phyloP scores from a whole-genome alignment of 2,888 invertebrate species.

The Antheraea yamamai region DNA sequence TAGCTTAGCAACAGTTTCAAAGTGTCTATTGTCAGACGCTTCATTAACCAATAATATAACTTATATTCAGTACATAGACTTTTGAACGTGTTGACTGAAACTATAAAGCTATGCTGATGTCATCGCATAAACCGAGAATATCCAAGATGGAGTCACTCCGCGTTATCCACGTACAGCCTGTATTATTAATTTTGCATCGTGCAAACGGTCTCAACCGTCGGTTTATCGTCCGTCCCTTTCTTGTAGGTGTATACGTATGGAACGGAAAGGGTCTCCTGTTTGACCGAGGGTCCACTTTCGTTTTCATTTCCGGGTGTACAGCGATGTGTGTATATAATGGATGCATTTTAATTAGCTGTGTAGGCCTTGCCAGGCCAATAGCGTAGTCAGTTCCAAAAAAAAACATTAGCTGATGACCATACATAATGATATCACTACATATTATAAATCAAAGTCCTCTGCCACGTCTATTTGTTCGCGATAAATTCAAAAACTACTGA shows the following conservation, averaged over 20 bases:
- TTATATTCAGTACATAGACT: constrained; percentile 41
- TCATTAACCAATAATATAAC: constrained; percentile 55
- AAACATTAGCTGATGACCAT: neutral
- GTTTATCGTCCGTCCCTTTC: constrained; percentile 64
- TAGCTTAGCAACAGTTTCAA: constrained; percentile 53
- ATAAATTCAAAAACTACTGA: no score
- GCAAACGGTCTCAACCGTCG: constrained; percentile 74
- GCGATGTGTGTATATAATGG: neutral
- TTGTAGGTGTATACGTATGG: constrained; percentile 42
- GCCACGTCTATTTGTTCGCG: no score
- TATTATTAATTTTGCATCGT: constrained; percentile 74
- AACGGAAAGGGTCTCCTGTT: constrained; percentile 61
- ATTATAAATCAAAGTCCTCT: no score
- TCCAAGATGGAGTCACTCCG: constrained; percentile 59
- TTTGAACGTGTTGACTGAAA: constrained; percentile 64
- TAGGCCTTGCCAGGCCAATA: no score
- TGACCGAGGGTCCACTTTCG: constrained; percentile 58
- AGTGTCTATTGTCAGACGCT: constrained; percentile 40
- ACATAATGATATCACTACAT: neutral
- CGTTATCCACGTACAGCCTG: constrained; percentile 55
- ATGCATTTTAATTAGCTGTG: neutral
- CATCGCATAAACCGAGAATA: constrained; percentile 60
- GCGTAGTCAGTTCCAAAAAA: no score
- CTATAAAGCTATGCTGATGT: constrained; percentile 76
- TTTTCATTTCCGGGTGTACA: neutral